phyloP scores from a whole-genome alignment of 1,140 invertebrate species.

The Antheraea mylitta region DNA sequence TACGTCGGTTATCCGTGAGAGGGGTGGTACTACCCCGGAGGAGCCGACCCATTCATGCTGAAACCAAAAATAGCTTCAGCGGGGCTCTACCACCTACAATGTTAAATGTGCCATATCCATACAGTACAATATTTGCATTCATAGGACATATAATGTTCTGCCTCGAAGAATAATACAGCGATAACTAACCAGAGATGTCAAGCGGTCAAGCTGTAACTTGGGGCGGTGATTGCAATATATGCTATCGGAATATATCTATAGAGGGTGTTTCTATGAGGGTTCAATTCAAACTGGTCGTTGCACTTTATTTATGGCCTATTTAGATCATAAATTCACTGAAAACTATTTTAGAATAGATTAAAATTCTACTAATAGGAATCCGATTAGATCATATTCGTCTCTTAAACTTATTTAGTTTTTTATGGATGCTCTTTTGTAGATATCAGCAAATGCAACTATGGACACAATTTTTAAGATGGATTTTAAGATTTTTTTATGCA shows the following conservation, averaged over 20 bases:
- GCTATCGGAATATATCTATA: not conserved
- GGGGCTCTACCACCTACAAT: too few species aligned
- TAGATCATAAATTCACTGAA: not conserved
- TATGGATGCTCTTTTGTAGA: too few species aligned
- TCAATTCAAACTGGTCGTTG: not conserved
- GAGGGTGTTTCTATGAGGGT: not conserved
- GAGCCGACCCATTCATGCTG: too few species aligned
- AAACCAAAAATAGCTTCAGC: too few species aligned
- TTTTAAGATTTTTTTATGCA: too few species aligned
- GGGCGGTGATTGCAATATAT: constrained; percentile 11
- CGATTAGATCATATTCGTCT: too few species aligned
- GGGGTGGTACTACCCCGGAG: too few species aligned
- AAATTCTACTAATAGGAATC: not conserved
- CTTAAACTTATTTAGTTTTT: too few species aligned
- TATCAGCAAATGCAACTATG: too few species aligned
- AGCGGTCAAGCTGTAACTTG: constrained; percentile 3
- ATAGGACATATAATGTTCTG: constrained; percentile 2
- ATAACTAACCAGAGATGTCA: constrained; percentile 10
- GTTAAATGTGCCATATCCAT: not conserved
- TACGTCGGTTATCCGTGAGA: too few species aligned
- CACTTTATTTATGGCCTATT: not conserved
- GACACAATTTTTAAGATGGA: too few species aligned
- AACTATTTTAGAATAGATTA: not conserved
- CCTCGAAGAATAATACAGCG: constrained; percentile 10
- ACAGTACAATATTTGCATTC: not conserved